Evolutionary conservation across 1,140 invertebrate species (phyloP).

Genomic region (Dendroctonus valens): DNA sequence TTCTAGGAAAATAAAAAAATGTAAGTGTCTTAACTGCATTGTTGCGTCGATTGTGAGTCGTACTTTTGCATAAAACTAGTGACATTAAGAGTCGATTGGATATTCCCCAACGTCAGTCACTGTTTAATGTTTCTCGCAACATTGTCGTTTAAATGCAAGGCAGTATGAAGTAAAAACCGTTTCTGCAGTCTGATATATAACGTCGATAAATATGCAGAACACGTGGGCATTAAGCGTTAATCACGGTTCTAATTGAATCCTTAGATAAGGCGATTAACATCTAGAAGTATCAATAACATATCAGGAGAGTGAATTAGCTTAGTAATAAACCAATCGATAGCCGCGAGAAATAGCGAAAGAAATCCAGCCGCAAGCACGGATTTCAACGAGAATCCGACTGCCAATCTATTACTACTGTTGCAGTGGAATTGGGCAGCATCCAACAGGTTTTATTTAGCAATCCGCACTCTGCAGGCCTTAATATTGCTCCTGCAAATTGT

Average conservation of each 20-base stretch:
- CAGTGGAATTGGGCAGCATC: conserved; percentile 21
- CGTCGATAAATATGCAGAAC: conserved; percentile 4
- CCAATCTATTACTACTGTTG: conserved; percentile 26
- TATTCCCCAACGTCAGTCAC: too few relatives aligned
- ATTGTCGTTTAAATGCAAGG: too few relatives aligned
- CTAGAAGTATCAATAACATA: conserved; percentile 13
- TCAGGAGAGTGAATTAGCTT: conserved; percentile 7
- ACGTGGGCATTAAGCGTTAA: conserved; percentile 16
- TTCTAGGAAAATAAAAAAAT: too few relatives aligned
- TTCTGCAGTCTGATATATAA: conserved; percentile 9
- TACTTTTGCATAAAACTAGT: too few relatives aligned
- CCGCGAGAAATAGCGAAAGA: conserved; percentile 3
- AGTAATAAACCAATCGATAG: conserved; percentile 22
- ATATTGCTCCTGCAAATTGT: conserved; percentile 28
- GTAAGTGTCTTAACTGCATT: too few relatives aligned
- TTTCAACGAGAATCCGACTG: conserved; percentile 6
- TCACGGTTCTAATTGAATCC: conserved; percentile 17
- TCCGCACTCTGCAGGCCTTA: conserved; percentile 21
- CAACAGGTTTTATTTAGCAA: conserved; percentile 28
- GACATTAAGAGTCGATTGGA: too few relatives aligned
- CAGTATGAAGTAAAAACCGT: neutral
- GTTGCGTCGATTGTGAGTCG: too few relatives aligned
- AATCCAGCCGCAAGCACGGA: neutral
- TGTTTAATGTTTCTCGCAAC: too few relatives aligned
- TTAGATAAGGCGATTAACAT: conserved; percentile 13